Evolutionary conservation across 2,113 vertebrate species (phyloP), one percentile per base, ranked within the genome.

Genomic region (Tautogolabrus adspersus): DNA sequence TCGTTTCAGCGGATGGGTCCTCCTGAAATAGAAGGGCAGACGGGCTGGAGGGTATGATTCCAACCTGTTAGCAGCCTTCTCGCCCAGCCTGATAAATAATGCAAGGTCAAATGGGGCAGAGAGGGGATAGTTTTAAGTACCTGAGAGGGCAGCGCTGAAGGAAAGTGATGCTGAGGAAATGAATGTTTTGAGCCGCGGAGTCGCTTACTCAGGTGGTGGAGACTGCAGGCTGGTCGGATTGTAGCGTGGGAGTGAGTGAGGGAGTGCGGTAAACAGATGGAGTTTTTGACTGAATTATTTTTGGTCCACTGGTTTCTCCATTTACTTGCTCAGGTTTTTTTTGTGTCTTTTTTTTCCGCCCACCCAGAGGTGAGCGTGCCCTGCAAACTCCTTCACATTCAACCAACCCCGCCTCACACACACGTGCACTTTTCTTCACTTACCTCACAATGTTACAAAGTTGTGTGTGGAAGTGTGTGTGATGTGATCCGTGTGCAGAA

Each of bases 71-170:
- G 49, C 73, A 59, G 77, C 66, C 64, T 67, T 81, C 76, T 85
- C 69, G 59, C 63, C 64, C 22, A 0, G 16, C 55, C 59, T 82
- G 77, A 90, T 90, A 82, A 90, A 91, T 91, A 90, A 91, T 88
- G 82, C 83, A 89, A 76, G 86, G 80, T 88, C 54, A 82, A 77
- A 66, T 22, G 64, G 66, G 66, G 75, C 70, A 65, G 72, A 75
- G 54, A 47, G 79, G 42, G 60, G 64, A 52, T 58, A 38, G 67
- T 61, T 82, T 75, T 78, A 59, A 52, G 71, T 66, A 66, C 66
- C 66, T 74, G 64, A 67, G 79, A 81, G 76, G 75, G 37, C 46
- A 21, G 46, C n/a, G 52, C 61, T 56, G 73, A 13, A 60, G 80
- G 60, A 71, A 79, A 84, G 57, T 4, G 63, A 79, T 38, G 70